These are phyloP conservation scores for Cettia cetti DNA, from an alignment of 2,113 vertebrate genomes.

Conservation along the genomic window DNA sequence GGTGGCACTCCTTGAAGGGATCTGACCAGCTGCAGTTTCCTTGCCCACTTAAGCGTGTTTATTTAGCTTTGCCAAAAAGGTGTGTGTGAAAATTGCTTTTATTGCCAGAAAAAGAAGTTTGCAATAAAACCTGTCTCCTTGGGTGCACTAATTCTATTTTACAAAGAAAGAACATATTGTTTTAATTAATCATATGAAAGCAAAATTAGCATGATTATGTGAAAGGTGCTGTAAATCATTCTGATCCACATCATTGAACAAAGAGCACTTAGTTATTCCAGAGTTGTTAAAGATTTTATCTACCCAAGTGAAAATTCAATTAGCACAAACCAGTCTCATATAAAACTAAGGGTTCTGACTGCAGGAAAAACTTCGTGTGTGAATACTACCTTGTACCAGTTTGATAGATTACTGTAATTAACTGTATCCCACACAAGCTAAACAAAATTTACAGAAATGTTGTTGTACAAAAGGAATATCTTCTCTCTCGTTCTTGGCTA, in stretches of 20 bases:
- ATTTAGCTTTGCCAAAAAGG: constrained; percentile 36
- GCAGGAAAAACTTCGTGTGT: constrained; percentile 69
- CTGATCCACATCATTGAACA: constrained; percentile 73
- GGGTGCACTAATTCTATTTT: constrained; percentile 72
- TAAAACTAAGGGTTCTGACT: constrained; percentile 73
- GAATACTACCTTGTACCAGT: constrained; percentile 76
- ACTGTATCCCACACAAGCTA: constrained; percentile 76
- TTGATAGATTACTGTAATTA: constrained; percentile 86
- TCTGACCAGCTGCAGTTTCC: not conserved
- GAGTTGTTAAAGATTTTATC: constrained; percentile 82
- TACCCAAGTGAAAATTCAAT: constrained; percentile 83
- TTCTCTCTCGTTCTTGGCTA: constrained; percentile 28
- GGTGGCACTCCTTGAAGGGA: not conserved
- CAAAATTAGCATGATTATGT: constrained; percentile 79
- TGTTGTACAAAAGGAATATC: constrained; percentile 63
- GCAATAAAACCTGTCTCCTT: constrained; percentile 70
- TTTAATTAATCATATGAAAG: constrained; percentile 83
- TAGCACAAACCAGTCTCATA: constrained; percentile 71
- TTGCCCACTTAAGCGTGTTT: not conserved
- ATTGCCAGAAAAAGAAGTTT: constrained; percentile 61
- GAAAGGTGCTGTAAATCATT: constrained; percentile 81
- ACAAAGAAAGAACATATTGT: constrained; percentile 76
- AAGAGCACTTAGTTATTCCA: constrained; percentile 75
- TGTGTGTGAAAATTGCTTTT: constrained; percentile 50
- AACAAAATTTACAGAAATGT: constrained; percentile 76